Conservation (phyloP, 1,140 invertebrate genomes). For the Harlomillsia oculata region DNA sequence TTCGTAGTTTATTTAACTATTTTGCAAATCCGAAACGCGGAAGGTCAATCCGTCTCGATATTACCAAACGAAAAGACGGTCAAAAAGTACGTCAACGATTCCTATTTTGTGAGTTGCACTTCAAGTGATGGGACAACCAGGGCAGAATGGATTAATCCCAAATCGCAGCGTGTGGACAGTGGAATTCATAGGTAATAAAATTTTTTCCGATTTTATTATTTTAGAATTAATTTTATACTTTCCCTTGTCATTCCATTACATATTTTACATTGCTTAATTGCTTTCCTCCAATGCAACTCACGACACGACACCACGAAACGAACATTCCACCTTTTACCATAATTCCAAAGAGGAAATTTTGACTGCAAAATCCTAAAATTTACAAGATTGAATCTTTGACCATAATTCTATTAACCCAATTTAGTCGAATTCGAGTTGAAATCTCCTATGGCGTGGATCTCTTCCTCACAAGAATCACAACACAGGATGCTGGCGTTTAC, state of each 20-base stretch:
- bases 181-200: slow-evolving; percentile 23
- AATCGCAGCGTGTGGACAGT: slow-evolving; percentile 16
- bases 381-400: background rate
- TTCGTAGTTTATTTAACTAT: background rate
- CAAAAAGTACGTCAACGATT: slow-evolving; percentile 34
- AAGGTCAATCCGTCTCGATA: slow-evolving; percentile 20
- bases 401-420: background rate
- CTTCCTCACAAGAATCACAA: slow-evolving; percentile 31
- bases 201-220: background rate
- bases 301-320: background rate
- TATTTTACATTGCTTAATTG: background rate
- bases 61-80: slow-evolving; percentile 27
- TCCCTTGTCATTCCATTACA: background rate
- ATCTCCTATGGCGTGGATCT: slow-evolving; percentile 25
- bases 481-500: slow-evolving; percentile 29
- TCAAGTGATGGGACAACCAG: slow-evolving; percentile 10
- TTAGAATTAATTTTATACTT: background rate
- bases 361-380: background rate
- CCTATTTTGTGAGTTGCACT: slow-evolving; percentile 33
- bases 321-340: background rate
- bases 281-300: background rate
- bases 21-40: too few species aligned
- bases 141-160: slow-evolving; percentile 26
- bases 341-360: background rate
- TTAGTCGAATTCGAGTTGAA: slow-evolving; percentile 30